Evolutionary conservation across 37 sponge, comb jelly and placozoan genomes (phyloP).

Genomic region (Aplysina aerophoba): DNA sequence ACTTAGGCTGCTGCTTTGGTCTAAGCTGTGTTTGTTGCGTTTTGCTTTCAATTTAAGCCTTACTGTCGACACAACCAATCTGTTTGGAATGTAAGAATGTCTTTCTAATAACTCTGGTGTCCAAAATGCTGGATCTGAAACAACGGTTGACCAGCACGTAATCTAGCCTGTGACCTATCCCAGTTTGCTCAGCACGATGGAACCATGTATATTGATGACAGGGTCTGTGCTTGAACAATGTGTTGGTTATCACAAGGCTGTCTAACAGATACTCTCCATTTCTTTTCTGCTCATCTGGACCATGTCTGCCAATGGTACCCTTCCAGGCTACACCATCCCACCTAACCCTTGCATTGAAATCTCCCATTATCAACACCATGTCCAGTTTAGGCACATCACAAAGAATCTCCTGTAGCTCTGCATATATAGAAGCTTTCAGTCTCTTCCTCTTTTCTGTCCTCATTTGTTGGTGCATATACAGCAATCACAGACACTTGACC

Average conservation of each 20-base stretch:
- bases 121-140: neutral
- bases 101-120: neutral
- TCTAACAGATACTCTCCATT: neutral
- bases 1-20: neutral
- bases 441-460: neutral
- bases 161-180: neutral
- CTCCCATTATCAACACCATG: no score
- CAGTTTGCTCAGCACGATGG: neutral
- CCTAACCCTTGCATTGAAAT: no score
- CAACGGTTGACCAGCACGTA: neutral
- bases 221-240: neutral
- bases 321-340: no score
- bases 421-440: neutral
- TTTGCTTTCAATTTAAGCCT: neutral
- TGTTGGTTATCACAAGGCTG: neutral
- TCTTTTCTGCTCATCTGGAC: no score
- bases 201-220: neutral
- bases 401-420: no score
- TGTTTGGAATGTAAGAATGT: neutral
- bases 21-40: neutral
- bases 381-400: no score
- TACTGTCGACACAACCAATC: neutral
- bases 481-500: slow-evolving; percentile 11
- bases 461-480: slow-evolving; percentile 14
- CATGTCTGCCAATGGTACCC: no score